Evolutionary conservation across 2,113 vertebrate species (phyloP), one percentile per base, ranked within the genome.

Genomic region (Zapornia atra): DNA sequence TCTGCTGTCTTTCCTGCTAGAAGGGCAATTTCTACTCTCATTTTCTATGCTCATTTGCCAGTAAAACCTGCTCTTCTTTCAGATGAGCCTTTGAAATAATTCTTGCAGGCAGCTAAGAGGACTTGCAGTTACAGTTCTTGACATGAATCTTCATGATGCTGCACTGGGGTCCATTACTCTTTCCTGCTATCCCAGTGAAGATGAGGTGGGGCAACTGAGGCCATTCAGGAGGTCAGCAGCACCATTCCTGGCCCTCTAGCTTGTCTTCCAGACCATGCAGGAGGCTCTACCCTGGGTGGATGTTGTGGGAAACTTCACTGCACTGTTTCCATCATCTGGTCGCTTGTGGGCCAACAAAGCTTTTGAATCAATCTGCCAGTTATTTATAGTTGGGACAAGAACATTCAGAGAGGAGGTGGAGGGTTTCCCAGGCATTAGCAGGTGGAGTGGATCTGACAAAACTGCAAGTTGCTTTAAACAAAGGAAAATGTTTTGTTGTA

Each of bases 1-100:
- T 94, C 90, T 95, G 96, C 91, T 92, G 92, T 88, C 92, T 96
- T 82, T 93, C 86, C 63, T 86, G 61, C 78, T 93, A 94, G 80
- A 89, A 94, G 94, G 94, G 86, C 94, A 96, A 84, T 87, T 92
- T 82, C 73, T 87, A 72, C 50, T 86, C 88, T 73, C 44, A 85
- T 96, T 89, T 93, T 94, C 77, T 93, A 54, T 97, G 95, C 83
- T 96, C 96, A 95, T 94, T 96, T 96, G 77, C 91, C 94, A 97
- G 94, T 72, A 91, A 94, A 95, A 81, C 75, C 79, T 94, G 71
- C 82, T 92, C 28, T 85, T 87, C n/a, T 88, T 34, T 88, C 59
- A 82, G 53, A 66, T 50, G 25, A 92, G 40, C 26, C 68, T 95
- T 91, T 86, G 86, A 93, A 94, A 93, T 85, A 64, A 87, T 92